Conservation (phyloP, 1,140 invertebrate species). For the Drosophila pruinosa region DNA sequence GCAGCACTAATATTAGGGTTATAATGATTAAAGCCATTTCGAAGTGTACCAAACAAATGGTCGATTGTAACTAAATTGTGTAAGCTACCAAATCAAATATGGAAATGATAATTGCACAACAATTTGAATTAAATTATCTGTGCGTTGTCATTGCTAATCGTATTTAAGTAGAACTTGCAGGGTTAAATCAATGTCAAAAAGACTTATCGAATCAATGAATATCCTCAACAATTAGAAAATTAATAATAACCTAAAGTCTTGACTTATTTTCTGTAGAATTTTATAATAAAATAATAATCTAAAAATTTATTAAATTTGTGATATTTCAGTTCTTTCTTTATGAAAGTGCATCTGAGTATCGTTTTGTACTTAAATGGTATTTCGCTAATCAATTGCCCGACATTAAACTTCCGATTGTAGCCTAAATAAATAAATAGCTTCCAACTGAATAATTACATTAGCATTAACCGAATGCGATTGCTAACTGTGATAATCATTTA, state of each 20-base stretch:
- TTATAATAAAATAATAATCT: too few relatives aligned
- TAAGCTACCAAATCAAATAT: not conserved
- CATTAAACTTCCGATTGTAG: slow-evolving; percentile 5
- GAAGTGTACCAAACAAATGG: not conserved
- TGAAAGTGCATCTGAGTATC: not conserved
- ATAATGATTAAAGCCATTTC: slow-evolving; percentile 17
- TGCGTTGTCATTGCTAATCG: not conserved
- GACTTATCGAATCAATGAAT: too few relatives aligned
- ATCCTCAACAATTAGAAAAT: too few relatives aligned
- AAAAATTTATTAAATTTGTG: too few relatives aligned
- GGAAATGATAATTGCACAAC: not conserved
- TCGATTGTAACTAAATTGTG: slow-evolving; percentile 4
- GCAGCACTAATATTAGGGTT: not conserved
- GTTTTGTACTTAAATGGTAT: not conserved
- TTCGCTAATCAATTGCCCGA: slow-evolving; percentile 10
- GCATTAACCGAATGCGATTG: not conserved
- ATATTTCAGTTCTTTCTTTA: too few relatives aligned
- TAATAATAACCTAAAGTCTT: too few relatives aligned
- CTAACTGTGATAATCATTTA: not conserved
- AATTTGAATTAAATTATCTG: not conserved
- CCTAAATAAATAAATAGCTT: slow-evolving; percentile 6
- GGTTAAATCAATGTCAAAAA: too few relatives aligned
- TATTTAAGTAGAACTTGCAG: not conserved
- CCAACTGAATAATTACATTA: slow-evolving; percentile 21
- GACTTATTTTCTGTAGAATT: too few relatives aligned